phyloP scores from a whole-genome alignment of 2,888 invertebrate genomes.

The Phania funesta region DNA sequence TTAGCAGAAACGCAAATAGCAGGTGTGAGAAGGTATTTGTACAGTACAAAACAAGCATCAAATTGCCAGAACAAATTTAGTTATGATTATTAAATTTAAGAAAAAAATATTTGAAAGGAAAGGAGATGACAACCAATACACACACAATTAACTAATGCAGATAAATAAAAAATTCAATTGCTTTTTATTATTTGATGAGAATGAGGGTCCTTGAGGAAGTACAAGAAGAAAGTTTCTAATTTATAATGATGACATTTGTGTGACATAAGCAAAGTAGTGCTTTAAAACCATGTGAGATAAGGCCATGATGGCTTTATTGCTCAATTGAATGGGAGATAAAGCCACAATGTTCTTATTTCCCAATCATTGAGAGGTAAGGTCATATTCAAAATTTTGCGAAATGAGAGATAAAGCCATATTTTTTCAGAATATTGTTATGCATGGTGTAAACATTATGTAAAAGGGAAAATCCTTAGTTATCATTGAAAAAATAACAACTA shows the following conservation, averaged over 20 bases:
- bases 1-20: not conserved
- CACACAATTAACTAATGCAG: not conserved
- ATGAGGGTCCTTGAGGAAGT: not conserved
- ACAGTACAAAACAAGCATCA: constrained; percentile 36
- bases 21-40: not conserved
- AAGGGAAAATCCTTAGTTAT: too few species aligned
- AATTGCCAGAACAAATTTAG: constrained; percentile 52
- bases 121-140: not conserved
- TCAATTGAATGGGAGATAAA: too few species aligned
- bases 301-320: too few species aligned
- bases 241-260: constrained; percentile 54
- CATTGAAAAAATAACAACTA: too few species aligned
- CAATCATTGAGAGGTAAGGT: too few species aligned
- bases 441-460: too few species aligned
- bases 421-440: too few species aligned
- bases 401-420: too few species aligned
- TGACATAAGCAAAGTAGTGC: not conserved
- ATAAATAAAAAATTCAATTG: constrained; percentile 52
- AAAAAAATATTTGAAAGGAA: constrained; percentile 9
- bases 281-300: too few species aligned
- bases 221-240: constrained; percentile 40
- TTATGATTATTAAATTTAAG: constrained; percentile 43
- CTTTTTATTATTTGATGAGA: not conserved
- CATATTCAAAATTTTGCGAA: too few species aligned
- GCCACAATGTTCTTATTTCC: too few species aligned